Evolutionary conservation across 2,888 invertebrate species (phyloP).

Genomic region (Anoplius nigerrimus): DNA sequence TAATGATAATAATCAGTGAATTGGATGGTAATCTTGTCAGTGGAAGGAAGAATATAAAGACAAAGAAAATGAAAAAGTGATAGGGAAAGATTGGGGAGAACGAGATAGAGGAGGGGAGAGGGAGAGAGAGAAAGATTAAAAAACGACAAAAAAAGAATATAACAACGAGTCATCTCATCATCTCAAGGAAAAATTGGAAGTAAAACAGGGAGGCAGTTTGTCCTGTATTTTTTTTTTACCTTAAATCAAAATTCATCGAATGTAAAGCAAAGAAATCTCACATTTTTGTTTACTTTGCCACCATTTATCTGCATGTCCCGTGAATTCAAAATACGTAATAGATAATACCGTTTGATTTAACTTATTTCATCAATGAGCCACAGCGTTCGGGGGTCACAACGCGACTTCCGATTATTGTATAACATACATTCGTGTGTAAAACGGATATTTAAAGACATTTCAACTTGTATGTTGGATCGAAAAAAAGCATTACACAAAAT

Average conservation of each 20-base stretch:
- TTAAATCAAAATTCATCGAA: neutral
- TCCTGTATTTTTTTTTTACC: slow-evolving; percentile 33
- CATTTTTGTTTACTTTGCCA: too few species aligned
- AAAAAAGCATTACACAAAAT: slow-evolving; percentile 1
- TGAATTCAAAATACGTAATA: too few species aligned
- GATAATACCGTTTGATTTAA: too few species aligned
- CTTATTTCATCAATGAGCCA: slow-evolving; percentile 9
- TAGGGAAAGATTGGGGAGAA: too few species aligned
- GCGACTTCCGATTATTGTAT: slow-evolving; percentile 36
- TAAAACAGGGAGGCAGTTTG: slow-evolving; percentile 40
- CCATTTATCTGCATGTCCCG: too few species aligned
- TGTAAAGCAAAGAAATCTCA: too few species aligned
- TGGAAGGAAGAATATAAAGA: slow-evolving; percentile 37
- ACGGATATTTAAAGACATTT: slow-evolving; percentile 30
- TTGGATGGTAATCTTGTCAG: slow-evolving; percentile 54
- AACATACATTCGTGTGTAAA: slow-evolving; percentile 14
- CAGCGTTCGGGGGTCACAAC: slow-evolving; percentile 21
- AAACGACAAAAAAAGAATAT: slow-evolving; percentile 19
- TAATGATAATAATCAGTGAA: slow-evolving; percentile 58
- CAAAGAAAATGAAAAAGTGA: too few species aligned
- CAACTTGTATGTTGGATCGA: slow-evolving; percentile 27
- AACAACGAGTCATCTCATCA: slow-evolving; percentile 55
- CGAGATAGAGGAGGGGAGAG: slow-evolving; percentile 4
- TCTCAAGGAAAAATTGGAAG: slow-evolving; percentile 36
- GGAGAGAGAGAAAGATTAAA: slow-evolving; percentile 30